A percentile compares a stretch with the other conserved stretches of the same genome.
phyloP scores from a whole-genome alignment of 2,888 invertebrate species.

The Aphodius sticticus region DNA sequence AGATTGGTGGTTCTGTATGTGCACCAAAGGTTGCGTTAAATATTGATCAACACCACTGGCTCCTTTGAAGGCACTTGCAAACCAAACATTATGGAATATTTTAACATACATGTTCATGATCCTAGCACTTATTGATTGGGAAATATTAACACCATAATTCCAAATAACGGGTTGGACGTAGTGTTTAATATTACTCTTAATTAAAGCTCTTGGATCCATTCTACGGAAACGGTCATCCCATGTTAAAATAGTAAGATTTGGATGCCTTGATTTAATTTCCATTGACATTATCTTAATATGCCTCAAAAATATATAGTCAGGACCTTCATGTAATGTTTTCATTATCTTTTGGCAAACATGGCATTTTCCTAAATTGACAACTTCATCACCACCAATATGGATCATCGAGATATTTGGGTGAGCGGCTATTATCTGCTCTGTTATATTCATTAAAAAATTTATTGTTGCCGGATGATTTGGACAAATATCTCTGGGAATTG shows the following conservation, averaged over 20 bases:
- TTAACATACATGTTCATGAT: constrained; percentile 66
- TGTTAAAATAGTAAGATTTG: constrained; percentile 69
- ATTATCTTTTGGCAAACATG: constrained; percentile 62
- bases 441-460: constrained; percentile 69
- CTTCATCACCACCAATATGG: constrained; percentile 88
- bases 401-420: constrained; percentile 65
- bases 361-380: constrained; percentile 75
- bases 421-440: constrained; percentile 71
- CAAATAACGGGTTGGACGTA: constrained; percentile 74
- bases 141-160: constrained; percentile 67
- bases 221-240: constrained; percentile 86
- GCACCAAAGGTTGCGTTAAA: constrained; percentile 66
- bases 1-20: constrained; percentile 74
- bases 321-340: constrained; percentile 27
- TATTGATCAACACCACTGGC: constrained; percentile 66
- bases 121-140: constrained; percentile 51
- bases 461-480: constrained; percentile 70
- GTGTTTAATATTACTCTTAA: constrained; percentile 59
- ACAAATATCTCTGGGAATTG: constrained; percentile 72
- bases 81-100: constrained; percentile 76
- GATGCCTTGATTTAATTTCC: constrained; percentile 49
- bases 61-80: constrained; percentile 87
- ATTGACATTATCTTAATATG: neutral
- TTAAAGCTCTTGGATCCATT: constrained; percentile 58
- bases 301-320: neutral